phyloP scores from a whole-genome alignment of 2,797 vertebrate genomes.

The Macropodus opercularis region DNA sequence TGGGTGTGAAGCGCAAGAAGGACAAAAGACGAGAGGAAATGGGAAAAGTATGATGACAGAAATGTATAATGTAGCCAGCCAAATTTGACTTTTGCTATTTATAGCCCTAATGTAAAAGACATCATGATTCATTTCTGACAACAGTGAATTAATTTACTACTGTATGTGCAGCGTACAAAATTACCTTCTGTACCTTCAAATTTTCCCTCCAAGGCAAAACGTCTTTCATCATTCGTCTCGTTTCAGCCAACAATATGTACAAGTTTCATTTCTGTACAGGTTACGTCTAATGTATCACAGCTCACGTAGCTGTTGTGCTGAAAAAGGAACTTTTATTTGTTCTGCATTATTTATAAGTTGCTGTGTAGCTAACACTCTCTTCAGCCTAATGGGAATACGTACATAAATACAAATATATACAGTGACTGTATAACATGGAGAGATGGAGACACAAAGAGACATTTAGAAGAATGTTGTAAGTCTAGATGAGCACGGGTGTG shows the following conservation, averaged over 20 bases:
- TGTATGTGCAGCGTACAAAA: background rate
- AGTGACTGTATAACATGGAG: slow-evolving; percentile 19
- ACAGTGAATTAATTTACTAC: background rate
- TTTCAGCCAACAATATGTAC: slow-evolving; percentile 1
- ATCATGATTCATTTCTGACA: slow-evolving; percentile 11
- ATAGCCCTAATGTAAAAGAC: slow-evolving; percentile 31
- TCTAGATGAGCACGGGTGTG: background rate
- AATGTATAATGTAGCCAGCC: slow-evolving; percentile 50
- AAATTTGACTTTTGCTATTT: slow-evolving; percentile 47
- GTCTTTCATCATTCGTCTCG: background rate
- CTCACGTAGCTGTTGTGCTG: slow-evolving; percentile 41
- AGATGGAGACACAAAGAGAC: slow-evolving; percentile 3
- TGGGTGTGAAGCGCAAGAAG: slow-evolving; percentile 3
- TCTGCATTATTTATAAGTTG: slow-evolving; percentile 71
- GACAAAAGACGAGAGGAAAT: slow-evolving; percentile 11
- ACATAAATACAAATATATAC: too few relatives aligned
- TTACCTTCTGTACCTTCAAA: background rate
- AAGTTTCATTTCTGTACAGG: slow-evolving; percentile 25
- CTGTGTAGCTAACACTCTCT: slow-evolving; percentile 64
- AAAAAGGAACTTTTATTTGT: slow-evolving; percentile 64
- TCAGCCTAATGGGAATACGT: slow-evolving; percentile 48
- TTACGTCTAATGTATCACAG: slow-evolving; percentile 56
- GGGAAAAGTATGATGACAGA: slow-evolving; percentile 30
- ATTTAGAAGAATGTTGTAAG: background rate
- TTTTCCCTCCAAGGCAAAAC: background rate